These are phyloP conservation scores for Melangyna quadrimaculata DNA, from an alignment of 2,888 invertebrate species.

Conservation along the genomic window DNA sequence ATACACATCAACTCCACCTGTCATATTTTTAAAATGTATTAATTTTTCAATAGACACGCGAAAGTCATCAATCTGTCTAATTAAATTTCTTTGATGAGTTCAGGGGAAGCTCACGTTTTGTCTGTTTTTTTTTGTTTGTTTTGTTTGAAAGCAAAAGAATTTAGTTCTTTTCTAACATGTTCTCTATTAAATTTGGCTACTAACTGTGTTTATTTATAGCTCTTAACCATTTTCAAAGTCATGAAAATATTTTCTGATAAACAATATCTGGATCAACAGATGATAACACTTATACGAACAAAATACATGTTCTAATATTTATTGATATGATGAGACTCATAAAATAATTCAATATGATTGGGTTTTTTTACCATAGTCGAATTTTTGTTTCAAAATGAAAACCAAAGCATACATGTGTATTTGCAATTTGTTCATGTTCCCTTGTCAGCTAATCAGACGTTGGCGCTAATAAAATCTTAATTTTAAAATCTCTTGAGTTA, in stretches of 20 bases:
- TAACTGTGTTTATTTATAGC: slow-evolving; percentile 35
- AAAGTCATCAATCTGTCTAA: neutral
- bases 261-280: slow-evolving; percentile 24
- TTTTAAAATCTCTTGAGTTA: neutral
- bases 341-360: neutral
- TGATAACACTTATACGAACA: slow-evolving; percentile 6
- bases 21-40: neutral
- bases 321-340: neutral
- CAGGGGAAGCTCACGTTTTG: neutral
- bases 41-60: neutral
- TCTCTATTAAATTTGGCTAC: neutral
- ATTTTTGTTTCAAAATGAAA: neutral
- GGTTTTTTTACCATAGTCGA: neutral
- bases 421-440: neutral
- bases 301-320: neutral
- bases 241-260: slow-evolving; percentile 44
- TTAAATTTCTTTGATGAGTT: neutral
- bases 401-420: neutral
- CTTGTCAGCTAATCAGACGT: neutral
- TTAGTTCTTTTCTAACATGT: neutral
- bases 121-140: neutral
- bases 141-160: neutral
- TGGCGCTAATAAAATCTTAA: neutral
- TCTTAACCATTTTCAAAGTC: slow-evolving; percentile 21
- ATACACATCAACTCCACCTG: neutral